phyloP scores from a whole-genome alignment of 1,140 invertebrate species.

The Nomia melanderi region DNA sequence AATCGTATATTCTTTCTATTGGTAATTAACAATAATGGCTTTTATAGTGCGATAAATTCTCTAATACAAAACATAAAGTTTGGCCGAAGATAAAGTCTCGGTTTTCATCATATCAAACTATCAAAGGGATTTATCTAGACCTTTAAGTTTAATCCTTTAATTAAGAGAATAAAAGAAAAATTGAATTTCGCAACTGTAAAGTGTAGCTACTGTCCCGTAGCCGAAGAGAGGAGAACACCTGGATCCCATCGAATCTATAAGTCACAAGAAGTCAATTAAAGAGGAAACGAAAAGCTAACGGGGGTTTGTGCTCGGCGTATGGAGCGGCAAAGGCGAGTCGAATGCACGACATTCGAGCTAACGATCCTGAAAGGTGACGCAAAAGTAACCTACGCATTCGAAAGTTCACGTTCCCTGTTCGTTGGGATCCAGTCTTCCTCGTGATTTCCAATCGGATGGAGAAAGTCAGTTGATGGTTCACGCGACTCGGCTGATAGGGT shows the following conservation, averaged over 20 bases:
- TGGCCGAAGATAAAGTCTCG: no score
- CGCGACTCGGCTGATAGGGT: background rate
- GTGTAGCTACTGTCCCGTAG: background rate
- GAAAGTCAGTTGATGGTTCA: slow-evolving; percentile 22
- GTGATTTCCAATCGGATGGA: slow-evolving; percentile 11
- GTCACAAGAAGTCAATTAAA: slow-evolving; percentile 2
- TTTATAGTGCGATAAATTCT: no score
- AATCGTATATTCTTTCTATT: no score
- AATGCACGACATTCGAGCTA: slow-evolving; percentile 10
- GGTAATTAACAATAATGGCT: no score
- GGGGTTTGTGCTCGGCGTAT: background rate
- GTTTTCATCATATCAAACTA: no score
- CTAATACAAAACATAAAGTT: no score
- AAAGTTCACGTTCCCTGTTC: slow-evolving; percentile 32
- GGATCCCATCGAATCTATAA: background rate
- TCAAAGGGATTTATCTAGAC: no score
- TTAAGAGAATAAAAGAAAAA: no score
- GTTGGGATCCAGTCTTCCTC: background rate
- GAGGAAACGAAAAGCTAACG: background rate
- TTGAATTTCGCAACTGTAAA: background rate
- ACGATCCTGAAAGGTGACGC: slow-evolving; percentile 27
- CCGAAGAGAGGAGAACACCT: background rate
- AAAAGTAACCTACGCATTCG: slow-evolving; percentile 33
- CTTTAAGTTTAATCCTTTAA: no score
- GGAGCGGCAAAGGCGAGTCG: background rate